Conservation (phyloP, 2,113 vertebrate genomes). For the Eptesicus fuscus region DNA sequence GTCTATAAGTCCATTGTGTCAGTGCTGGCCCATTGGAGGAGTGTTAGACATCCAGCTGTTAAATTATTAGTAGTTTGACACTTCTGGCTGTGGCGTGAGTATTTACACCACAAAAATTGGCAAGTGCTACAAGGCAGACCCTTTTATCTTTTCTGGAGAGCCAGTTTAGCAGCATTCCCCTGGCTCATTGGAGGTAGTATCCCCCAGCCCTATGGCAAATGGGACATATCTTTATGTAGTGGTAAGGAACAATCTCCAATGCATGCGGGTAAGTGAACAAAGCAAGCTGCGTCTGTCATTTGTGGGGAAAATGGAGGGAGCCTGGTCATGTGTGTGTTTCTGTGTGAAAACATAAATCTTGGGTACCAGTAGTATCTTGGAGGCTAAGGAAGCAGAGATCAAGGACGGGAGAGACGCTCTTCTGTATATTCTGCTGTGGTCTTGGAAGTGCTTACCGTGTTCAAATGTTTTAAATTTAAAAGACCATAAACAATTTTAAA, state of each 20-base stretch:
- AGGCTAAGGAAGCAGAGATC: background rate
- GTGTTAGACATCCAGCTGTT: background rate
- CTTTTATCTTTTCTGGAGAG: background rate
- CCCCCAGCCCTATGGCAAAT: too few relatives aligned
- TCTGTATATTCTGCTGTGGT: background rate
- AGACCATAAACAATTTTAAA: background rate
- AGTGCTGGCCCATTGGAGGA: background rate
- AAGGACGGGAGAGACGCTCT: too few relatives aligned
- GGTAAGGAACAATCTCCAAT: accelerated
- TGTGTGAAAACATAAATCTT: background rate
- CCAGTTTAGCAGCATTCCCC: background rate
- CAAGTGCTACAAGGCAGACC: background rate
- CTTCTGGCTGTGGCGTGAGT: accelerated
- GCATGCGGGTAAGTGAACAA: background rate
- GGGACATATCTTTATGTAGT: accelerated
- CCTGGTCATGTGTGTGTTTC: background rate
- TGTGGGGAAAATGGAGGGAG: background rate
- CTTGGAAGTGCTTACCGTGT: background rate
- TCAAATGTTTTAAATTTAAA: background rate
- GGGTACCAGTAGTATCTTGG: background rate
- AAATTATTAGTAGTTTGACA: background rate
- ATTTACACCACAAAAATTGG: background rate
- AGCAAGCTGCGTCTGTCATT: accelerated
- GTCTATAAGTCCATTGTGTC: accelerated
- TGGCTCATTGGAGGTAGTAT: accelerated